These are phyloP conservation scores for Tigriopus californicus DNA, from an alignment of 2,888 invertebrate genomes.

Conservation along the genomic window DNA sequence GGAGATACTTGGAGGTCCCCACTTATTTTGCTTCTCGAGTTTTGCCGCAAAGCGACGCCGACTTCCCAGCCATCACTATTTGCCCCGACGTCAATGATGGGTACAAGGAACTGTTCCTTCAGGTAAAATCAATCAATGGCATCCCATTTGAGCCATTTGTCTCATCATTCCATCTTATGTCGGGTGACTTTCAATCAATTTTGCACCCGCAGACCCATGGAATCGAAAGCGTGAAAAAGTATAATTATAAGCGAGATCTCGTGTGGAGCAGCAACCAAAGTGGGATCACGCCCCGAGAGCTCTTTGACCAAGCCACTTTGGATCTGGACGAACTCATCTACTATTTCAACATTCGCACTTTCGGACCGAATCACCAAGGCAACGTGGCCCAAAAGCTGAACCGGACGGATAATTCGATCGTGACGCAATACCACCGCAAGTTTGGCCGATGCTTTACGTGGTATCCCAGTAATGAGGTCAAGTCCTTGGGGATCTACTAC, in stretches of 20 bases:
- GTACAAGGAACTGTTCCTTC: not conserved
- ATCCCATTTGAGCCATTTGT: too few relatives aligned
- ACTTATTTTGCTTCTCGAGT: constrained; percentile 5
- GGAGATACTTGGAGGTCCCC: not conserved
- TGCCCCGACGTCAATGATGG: not conserved
- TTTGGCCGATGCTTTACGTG: constrained; percentile 9
- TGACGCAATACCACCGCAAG: not conserved
- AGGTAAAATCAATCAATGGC: too few relatives aligned
- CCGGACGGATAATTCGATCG: not conserved
- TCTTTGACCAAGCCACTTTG: not conserved
- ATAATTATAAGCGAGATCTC: not conserved
- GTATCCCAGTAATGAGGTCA: not conserved
- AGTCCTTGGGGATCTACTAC: constrained; percentile 1
- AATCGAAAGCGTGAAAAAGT: not conserved
- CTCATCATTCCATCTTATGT: too few relatives aligned
- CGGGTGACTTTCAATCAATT: too few relatives aligned
- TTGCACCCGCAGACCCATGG: not conserved
- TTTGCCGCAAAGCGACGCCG: not conserved
- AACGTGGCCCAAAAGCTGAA: not conserved
- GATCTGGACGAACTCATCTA: not conserved
- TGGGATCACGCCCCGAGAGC: not conserved
- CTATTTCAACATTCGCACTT: not conserved
- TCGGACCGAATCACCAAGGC: too few relatives aligned
- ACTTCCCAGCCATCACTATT: constrained; percentile 7
- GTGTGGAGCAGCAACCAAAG: not conserved